These are phyloP conservation scores for Dioctria linearis DNA, from an alignment of 2,888 invertebrate species.

Conservation along the genomic window DNA sequence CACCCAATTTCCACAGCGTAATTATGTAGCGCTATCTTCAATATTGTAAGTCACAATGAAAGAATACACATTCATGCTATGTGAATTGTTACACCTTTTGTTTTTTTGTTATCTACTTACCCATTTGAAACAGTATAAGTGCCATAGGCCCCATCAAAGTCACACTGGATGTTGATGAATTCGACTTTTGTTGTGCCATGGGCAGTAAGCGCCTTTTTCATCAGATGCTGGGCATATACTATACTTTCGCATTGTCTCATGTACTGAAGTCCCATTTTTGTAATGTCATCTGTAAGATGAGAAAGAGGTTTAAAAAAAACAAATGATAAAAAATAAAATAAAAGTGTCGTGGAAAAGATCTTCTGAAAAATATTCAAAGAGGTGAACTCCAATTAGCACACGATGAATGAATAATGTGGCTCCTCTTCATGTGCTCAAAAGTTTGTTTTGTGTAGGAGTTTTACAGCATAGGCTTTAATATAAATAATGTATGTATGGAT, in stretches of 20 bases:
- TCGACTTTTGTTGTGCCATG: conserved; percentile 76
- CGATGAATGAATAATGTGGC: conserved; percentile 27
- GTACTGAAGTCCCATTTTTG: conserved; percentile 74
- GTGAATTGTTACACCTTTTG: conserved; percentile 9
- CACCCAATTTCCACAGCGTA: too few species aligned
- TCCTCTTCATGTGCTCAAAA: neutral
- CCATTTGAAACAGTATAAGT: conserved; percentile 73
- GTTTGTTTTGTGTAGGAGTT: too few species aligned
- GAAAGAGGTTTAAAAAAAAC: conserved; percentile 11
- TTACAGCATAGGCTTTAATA: too few species aligned
- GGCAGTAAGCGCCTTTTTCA: conserved; percentile 73
- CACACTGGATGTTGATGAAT: conserved; percentile 74
- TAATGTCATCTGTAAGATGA: conserved; percentile 59
- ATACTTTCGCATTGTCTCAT: conserved; percentile 79
- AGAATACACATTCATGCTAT: neutral
- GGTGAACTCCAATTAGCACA: conserved; percentile 44
- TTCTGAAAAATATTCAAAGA: conserved; percentile 36
- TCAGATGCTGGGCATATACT: conserved; percentile 72
- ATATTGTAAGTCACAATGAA: too few species aligned
- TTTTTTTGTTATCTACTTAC: conserved; percentile 70
- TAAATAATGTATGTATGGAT: too few species aligned
- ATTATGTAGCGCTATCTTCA: too few species aligned
- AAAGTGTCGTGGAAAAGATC: conserved; percentile 10
- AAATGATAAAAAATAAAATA: conserved; percentile 4
- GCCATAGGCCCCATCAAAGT: conserved; percentile 79